These are phyloP conservation scores for Diglossa brunneiventris DNA, from an alignment of 2,113 vertebrate genomes.

Conservation along the genomic window DNA sequence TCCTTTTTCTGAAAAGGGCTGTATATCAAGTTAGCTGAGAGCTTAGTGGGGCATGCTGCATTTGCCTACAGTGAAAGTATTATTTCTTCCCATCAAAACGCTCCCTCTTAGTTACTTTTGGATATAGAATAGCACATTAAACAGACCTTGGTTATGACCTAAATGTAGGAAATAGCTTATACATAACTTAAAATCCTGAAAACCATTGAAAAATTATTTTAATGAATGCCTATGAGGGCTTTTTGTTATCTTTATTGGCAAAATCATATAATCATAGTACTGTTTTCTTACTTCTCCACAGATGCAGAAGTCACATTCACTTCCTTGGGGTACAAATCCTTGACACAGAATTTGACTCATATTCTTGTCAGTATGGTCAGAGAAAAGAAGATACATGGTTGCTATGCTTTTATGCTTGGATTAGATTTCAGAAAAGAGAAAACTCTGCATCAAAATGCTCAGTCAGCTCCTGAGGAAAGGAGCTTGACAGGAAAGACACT, in stretches of 20 bases:
- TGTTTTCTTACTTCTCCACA: not conserved
- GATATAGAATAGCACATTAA: not conserved
- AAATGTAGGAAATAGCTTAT: not conserved
- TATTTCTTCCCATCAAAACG: not conserved
- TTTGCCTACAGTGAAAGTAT: not conserved
- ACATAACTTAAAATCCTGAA: not conserved
- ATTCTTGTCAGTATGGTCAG: not conserved
- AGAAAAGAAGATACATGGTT: not conserved
- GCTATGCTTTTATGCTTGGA: not conserved
- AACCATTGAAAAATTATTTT: not conserved
- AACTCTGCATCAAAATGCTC: conserved; percentile 9
- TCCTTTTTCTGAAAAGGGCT: not conserved
- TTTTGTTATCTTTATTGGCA: not conserved
- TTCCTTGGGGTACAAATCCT: not conserved
- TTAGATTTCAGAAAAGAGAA: not conserved
- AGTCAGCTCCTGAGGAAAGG: not conserved
- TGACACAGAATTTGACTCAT: not conserved
- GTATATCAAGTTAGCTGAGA: conserved; percentile 14
- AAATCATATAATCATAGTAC: not conserved
- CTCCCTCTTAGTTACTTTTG: not conserved
- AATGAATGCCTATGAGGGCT: not conserved
- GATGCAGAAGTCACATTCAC: not conserved
- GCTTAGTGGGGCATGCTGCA: not conserved
- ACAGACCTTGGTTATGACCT: not conserved
- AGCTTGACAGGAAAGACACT: not conserved